Evolutionary conservation across 2,113 vertebrate species (phyloP).

Genomic region (Petromus typicus): DNA sequence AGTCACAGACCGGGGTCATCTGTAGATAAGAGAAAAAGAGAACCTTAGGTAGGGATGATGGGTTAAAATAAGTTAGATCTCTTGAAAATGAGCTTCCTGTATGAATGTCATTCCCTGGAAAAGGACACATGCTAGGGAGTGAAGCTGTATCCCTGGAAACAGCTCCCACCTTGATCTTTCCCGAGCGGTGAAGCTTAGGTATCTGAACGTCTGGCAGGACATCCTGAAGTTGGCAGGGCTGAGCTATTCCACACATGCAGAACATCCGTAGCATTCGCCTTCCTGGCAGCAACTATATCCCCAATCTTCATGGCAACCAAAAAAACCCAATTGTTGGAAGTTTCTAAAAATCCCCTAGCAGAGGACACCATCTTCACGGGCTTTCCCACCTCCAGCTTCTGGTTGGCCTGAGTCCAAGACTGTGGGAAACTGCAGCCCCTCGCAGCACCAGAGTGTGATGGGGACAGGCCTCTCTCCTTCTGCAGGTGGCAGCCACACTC

Average conservation of each 20-base stretch:
- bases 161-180: background rate
- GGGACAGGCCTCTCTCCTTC: slow-evolving; percentile 45
- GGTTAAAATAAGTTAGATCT: background rate
- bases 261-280: background rate
- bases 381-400: background rate
- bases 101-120: slow-evolving; percentile 2
- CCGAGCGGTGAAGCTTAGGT: background rate
- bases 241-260: background rate
- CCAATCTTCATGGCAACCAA: background rate
- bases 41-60: background rate
- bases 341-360: slow-evolving; percentile 44
- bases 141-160: background rate
- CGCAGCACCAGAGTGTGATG: background rate
- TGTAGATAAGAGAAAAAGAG: background rate
- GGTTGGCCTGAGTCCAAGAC: background rate
- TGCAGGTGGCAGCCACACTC: slow-evolving; percentile 97
- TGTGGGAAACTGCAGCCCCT: background rate
- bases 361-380: background rate
- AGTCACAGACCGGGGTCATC: background rate
- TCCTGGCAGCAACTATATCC: background rate
- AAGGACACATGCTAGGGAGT: background rate
- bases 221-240: background rate
- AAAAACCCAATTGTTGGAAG: background rate
- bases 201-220: background rate
- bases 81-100: background rate